phyloP scores from a whole-genome alignment of 2,888 invertebrate species.

The Aspidiotus rigidus region DNA sequence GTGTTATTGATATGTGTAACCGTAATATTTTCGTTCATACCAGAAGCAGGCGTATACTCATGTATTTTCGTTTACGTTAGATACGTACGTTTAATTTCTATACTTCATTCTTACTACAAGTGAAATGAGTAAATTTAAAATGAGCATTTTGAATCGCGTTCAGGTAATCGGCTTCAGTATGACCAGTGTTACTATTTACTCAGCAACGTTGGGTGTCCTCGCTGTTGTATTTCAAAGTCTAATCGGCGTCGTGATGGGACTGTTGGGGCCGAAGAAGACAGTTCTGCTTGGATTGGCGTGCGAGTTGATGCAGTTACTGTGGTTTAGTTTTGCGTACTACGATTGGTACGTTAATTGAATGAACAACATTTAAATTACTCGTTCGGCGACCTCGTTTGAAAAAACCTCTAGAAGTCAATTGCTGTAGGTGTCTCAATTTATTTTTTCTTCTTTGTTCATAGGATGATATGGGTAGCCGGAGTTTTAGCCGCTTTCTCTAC shows the following conservation, averaged over 20 bases:
- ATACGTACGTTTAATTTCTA: conserved; percentile 52
- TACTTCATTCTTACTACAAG: not conserved
- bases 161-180: conserved; percentile 88
- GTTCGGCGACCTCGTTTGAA: not conserved
- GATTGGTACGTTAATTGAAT: conserved; percentile 58
- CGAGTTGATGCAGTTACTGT: conserved; percentile 93
- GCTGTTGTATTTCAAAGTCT: conserved; percentile 92
- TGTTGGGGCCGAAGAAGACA: conserved; percentile 88
- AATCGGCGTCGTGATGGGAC: conserved; percentile 71
- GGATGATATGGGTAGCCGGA: conserved; percentile 99
- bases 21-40: conserved; percentile 94
- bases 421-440: not conserved
- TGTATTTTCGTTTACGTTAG: conserved; percentile 99
- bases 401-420: not conserved
- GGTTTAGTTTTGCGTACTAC: conserved; percentile 94
- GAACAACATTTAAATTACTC: not conserved
- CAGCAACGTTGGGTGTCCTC: conserved; percentile 90
- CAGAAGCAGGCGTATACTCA: conserved; percentile 97
- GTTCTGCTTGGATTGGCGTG: conserved; percentile 94
- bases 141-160: conserved; percentile 7
- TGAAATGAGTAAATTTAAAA: not conserved
- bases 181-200: conserved; percentile 92
- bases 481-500: conserved; percentile 90
- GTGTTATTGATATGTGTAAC: conserved; percentile 94
- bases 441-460: conserved; percentile 40